A percentile compares a stretch with the other conserved stretches of the same genome.
These are phyloP conservation scores for Solea solea DNA, from an alignment of 2,113 vertebrate genomes.

Conservation along the genomic window DNA sequence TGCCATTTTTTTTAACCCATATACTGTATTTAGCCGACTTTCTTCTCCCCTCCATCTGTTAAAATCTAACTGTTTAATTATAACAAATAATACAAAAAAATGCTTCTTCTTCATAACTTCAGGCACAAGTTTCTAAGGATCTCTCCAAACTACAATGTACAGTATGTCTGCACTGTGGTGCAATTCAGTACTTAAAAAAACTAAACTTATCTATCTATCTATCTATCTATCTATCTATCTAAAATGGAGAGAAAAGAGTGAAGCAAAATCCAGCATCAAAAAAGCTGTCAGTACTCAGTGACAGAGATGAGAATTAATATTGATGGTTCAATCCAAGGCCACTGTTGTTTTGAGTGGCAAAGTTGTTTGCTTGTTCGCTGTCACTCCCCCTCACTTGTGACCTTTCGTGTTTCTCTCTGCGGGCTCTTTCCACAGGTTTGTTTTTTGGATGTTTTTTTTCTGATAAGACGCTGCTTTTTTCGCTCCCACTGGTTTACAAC, in stretches of 20 bases:
- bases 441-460: background rate
- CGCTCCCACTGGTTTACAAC: conserved; percentile 1
- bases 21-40: too few species aligned
- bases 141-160: too few species aligned
- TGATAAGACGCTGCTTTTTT: background rate
- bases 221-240: too few species aligned
- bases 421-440: background rate
- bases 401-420: background rate
- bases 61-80: too few species aligned
- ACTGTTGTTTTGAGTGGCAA: background rate
- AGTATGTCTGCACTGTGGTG: too few species aligned
- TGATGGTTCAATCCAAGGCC: background rate
- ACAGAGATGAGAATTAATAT: conserved; percentile 4
- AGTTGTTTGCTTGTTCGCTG: background rate
- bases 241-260: background rate
- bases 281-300: background rate
- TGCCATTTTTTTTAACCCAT: too few species aligned
- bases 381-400: background rate
- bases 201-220: too few species aligned
- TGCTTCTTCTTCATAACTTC: too few species aligned
- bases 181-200: too few species aligned
- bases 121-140: too few species aligned
- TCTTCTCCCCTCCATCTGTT: too few species aligned
- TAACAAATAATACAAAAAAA: too few species aligned
- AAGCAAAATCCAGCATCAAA: background rate